These are phyloP conservation scores for Eucidaris tribuloides DNA, from an alignment of 35 echinoderm and acorn worm genomes.

Conservation along the genomic window DNA sequence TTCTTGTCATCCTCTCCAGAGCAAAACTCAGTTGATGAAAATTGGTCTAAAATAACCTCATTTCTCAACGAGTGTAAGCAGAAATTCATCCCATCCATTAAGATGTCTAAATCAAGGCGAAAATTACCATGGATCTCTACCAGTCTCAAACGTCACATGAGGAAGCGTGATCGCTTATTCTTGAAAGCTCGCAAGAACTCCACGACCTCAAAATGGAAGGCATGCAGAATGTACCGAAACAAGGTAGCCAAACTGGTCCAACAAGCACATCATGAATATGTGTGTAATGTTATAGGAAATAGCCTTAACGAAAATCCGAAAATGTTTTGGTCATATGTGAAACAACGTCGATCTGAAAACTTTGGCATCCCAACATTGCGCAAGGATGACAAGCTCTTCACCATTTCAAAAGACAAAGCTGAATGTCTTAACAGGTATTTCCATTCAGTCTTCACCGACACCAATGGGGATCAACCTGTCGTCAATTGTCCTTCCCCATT, in stretches of 20 bases:
- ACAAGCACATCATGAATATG: conserved; percentile 19
- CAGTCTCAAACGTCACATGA: conserved; percentile 31
- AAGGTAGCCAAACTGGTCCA: conserved; percentile 23
- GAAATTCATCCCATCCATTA: conserved; percentile 13
- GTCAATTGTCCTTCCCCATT: no score
- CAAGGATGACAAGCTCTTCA: not conserved
- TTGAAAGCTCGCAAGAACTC: not conserved
- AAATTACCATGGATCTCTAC: conserved; percentile 8
- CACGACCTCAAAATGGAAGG: not conserved
- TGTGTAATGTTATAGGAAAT: conserved; percentile 33
- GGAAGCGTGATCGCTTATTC: conserved; percentile 26
- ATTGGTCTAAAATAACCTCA: conserved; percentile 29
- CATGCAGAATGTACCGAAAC: not conserved
- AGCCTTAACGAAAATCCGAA: conserved; percentile 40
- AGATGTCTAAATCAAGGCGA: conserved; percentile 4
- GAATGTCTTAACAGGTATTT: no score
- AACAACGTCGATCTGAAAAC: conserved; percentile 4
- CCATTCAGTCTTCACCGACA: no score
- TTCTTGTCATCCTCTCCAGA: conserved; percentile 32
- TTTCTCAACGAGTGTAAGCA: not conserved
- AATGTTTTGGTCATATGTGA: conserved; percentile 32
- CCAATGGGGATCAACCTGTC: no score
- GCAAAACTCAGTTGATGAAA: not conserved
- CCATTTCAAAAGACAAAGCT: no score
- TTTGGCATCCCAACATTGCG: conserved; percentile 43